Evolutionary conservation across 2,797 vertebrate species (phyloP), one percentile per base, ranked within the genome.

Genomic region (Sciaenops ocellatus): DNA sequence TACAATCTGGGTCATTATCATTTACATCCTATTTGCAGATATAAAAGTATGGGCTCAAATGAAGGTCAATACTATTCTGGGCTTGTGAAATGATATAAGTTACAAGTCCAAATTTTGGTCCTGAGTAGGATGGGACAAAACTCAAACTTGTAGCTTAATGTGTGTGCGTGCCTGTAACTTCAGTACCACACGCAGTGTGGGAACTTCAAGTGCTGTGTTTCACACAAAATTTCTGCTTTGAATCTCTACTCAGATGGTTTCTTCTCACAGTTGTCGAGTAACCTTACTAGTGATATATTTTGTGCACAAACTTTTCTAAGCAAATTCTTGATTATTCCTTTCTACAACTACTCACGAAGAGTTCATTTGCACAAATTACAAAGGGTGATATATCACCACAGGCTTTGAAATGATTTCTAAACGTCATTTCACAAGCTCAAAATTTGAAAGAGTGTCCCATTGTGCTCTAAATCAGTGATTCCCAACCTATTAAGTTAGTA

Each of bases 1-100:
- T 44, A 41, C 6, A 24, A 4, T 54, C 6, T 22, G 5, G n/a
- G 34, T 16, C 15, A 69, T n/a, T 44, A 60, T n/a, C 3, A 24
- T 22, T 16, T n/a, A 61, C 10, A 26, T 34, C 34, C 24, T 50
- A 55, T 71, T 66, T 76, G 15, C 13, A 68, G 57, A 69, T 34
- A 8, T 6, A 68, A 65, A 4, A 62, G 15, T 9, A 18, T 38
- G 26, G 46, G n/a, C 9, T 42, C 20, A 51, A 30, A 44, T 30
- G 13, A 42, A 42, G 7, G 4, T 59, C 7, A 51, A 57, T 7
- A 8, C 0, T 5, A 63, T 60, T 42, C 42, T 60, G 22, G 46
- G 41, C 26, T 76, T 41, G 5, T 66, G 1, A 48, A 65, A n/a
- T 41, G 3, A 60, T 51, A 28, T 28, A 17, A 17, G 44, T 50